Percentiles rank a stretch among this genome's conserved stretches.
Conservation (phyloP, 2,888 invertebrate species). For the Mesopsocus fuscifrons region DNA sequence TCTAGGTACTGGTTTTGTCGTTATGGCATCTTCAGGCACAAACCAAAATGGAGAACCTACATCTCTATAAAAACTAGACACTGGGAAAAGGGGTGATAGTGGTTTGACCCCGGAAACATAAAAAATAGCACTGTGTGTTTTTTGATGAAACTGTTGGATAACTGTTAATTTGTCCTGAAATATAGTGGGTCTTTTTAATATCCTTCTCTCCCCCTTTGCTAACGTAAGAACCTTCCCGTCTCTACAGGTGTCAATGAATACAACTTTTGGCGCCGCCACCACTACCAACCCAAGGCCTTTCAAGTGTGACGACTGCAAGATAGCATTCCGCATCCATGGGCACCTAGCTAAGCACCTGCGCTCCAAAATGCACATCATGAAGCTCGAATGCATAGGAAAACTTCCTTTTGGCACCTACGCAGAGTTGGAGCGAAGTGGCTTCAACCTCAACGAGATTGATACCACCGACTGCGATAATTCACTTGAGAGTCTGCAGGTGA, state of each 20-base stretch:
- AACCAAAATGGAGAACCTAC: too few species aligned
- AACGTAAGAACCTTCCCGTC: too few species aligned
- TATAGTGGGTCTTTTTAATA: too few species aligned
- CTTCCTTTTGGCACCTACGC: conserved; percentile 87
- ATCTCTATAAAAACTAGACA: too few species aligned
- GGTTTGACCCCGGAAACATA: too few species aligned
- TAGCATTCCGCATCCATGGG: conserved; percentile 91
- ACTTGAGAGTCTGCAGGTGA: conserved; percentile 61
- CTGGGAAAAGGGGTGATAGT: too few species aligned
- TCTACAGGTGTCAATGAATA: conserved; percentile 50
- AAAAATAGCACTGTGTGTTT: too few species aligned
- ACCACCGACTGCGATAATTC: conserved; percentile 93
- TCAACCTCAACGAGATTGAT: conserved; percentile 84
- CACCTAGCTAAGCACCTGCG: conserved; percentile 93
- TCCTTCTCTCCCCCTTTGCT: too few species aligned
- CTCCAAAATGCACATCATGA: conserved; percentile 90
- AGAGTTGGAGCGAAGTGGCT: conserved; percentile 77
- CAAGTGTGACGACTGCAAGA: conserved; percentile 88
- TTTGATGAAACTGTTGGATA: too few species aligned
- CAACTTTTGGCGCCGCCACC: conserved; percentile 62
- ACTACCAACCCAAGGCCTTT: conserved; percentile 89
- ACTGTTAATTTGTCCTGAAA: too few species aligned
- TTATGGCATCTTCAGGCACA: too few species aligned
- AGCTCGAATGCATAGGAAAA: conserved; percentile 79
- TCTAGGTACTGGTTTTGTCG: too few species aligned